phyloP scores from a whole-genome alignment of 2,797 vertebrate species.

The Propithecus deckenii region DNA sequence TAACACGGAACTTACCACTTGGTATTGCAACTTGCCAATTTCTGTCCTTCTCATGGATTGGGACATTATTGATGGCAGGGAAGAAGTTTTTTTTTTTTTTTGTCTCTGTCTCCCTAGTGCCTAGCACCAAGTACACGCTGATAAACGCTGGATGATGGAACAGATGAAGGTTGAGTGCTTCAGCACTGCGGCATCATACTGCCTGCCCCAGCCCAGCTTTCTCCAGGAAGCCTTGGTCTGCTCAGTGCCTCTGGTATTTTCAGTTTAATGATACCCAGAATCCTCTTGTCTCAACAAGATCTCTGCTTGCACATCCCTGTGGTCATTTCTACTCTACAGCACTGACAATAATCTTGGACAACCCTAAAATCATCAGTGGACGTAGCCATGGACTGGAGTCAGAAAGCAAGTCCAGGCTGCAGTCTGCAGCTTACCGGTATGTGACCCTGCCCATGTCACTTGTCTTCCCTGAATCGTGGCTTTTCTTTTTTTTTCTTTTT shows the following conservation, averaged over 20 bases:
- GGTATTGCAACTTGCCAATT: not conserved
- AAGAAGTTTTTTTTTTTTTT: not conserved
- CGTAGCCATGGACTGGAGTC: not conserved
- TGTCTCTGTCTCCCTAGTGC: not conserved
- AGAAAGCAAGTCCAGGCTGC: not conserved
- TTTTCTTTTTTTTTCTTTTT: not conserved
- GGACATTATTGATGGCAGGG: not conserved
- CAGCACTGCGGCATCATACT: not conserved
- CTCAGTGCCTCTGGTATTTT: not conserved
- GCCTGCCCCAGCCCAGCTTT: not conserved
- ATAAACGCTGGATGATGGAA: not conserved
- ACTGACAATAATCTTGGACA: not conserved
- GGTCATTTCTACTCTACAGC: not conserved
- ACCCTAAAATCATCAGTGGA: not conserved
- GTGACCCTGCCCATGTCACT: rapidly evolving
- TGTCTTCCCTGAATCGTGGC: not conserved
- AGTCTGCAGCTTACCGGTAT: not conserved
- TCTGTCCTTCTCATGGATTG: not conserved
- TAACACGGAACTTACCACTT: not conserved
- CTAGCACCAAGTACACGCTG: not conserved
- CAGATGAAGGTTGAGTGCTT: not conserved
- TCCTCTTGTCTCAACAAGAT: not conserved
- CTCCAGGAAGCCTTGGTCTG: not conserved
- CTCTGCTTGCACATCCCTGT: not conserved
- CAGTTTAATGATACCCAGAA: not conserved